Evolutionary conservation across 2,113 vertebrate species (phyloP).

Genomic region (Tor tambroides): DNA sequence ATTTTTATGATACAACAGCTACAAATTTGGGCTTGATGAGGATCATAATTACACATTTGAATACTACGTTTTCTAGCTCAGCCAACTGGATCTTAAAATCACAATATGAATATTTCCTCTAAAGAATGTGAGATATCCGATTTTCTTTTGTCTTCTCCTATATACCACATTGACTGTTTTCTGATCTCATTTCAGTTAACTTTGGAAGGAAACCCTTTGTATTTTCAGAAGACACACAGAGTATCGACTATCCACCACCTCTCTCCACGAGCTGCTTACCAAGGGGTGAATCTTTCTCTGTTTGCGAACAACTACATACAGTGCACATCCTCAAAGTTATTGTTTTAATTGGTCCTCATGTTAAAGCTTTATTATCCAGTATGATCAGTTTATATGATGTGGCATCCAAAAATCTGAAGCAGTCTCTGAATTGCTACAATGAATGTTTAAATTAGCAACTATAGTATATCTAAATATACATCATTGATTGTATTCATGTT

Average conservation of each 20-base stretch:
- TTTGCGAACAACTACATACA: neutral
- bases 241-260: slow-evolving; percentile 77
- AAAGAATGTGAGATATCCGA: neutral
- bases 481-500: neutral
- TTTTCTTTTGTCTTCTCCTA: neutral
- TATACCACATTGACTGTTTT: neutral
- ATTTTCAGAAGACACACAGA: slow-evolving; percentile 84
- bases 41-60: neutral
- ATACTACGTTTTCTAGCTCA: neutral
- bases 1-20: neutral
- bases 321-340: neutral
- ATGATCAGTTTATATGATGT: neutral
- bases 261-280: slow-evolving; percentile 79
- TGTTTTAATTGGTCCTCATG: neutral
- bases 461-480: neutral
- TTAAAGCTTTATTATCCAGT: neutral
- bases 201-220: slow-evolving; percentile 92
- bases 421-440: neutral
- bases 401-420: neutral
- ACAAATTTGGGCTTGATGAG: neutral
- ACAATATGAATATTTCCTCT: neutral
- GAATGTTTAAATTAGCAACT: neutral
- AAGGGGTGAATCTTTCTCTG: slow-evolving; percentile 76
- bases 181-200: slow-evolving; percentile 75
- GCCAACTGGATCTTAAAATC: neutral